These are phyloP conservation scores for Sarcophaga rosellei DNA, from an alignment of 2,888 invertebrate genomes.

Conservation along the genomic window DNA sequence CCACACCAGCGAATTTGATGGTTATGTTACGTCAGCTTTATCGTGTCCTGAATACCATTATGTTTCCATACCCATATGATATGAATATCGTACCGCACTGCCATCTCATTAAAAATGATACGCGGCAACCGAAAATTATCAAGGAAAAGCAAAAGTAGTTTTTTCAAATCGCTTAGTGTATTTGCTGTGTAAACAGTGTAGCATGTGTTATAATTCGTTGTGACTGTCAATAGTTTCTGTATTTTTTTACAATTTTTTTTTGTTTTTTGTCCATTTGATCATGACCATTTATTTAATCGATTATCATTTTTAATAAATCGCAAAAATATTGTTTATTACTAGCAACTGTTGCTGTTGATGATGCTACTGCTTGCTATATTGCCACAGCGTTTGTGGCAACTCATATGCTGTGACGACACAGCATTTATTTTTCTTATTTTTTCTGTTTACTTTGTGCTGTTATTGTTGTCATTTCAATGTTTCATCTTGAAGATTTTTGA, in stretches of 20 bases:
- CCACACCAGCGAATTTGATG: no score
- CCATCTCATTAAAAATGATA: no score
- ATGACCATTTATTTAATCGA: slow-evolving; percentile 77
- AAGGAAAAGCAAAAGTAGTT: no score
- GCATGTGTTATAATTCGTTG: not conserved
- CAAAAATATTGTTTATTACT: slow-evolving; percentile 67
- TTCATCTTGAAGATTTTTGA: slow-evolving; percentile 52
- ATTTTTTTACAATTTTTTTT: slow-evolving; percentile 3
- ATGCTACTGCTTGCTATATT: slow-evolving; percentile 35
- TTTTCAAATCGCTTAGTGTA: no score
- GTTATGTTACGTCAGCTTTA: no score
- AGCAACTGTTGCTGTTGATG: slow-evolving; percentile 32
- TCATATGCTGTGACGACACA: slow-evolving; percentile 69
- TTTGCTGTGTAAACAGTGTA: no score
- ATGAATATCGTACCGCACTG: no score
- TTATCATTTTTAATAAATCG: slow-evolving; percentile 82
- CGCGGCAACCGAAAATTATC: no score
- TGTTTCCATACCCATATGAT: no score
- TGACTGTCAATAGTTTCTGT: not conserved
- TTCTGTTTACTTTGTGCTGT: slow-evolving; percentile 34
- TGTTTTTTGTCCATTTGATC: slow-evolving; percentile 45
- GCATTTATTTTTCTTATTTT: no score
- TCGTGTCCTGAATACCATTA: no score
- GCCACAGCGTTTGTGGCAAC: slow-evolving; percentile 42
- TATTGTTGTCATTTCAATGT: slow-evolving; percentile 17